Percentiles rank a stretch among this genome's conserved stretches.
These are phyloP conservation scores for Acromyrmex echinatior DNA, from an alignment of 1,140 invertebrate genomes.

Conservation along the genomic window DNA sequence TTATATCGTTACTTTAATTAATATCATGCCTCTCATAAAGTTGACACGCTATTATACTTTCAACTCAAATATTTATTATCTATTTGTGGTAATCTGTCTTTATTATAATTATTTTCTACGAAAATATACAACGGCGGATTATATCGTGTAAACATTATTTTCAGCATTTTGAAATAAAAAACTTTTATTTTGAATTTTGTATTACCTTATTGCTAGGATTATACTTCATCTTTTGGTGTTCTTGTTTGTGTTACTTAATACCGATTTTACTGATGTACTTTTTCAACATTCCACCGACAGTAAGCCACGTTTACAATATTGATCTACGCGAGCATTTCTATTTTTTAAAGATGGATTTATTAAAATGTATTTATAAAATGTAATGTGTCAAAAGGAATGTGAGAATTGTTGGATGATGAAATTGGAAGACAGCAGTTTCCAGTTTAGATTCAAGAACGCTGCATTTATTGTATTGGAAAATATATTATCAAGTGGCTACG, in stretches of 20 bases:
- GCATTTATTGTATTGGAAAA: constrained; percentile 82
- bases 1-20: constrained; percentile 73
- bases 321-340: not conserved
- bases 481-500: constrained; percentile 80
- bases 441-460: constrained; percentile 75
- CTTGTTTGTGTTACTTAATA: constrained; percentile 81
- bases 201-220: constrained; percentile 76
- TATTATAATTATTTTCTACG: not conserved
- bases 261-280: constrained; percentile 75
- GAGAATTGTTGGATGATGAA: constrained; percentile 77
- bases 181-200: constrained; percentile 76
- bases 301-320: constrained; percentile 24
- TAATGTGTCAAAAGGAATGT: constrained; percentile 75
- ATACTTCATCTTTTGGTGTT: constrained; percentile 82
- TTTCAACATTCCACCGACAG: constrained; percentile 50
- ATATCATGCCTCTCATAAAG: constrained; percentile 83
- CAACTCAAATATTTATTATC: constrained; percentile 70
- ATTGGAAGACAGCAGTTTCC: constrained; percentile 56
- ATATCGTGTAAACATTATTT: constrained; percentile 51
- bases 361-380: not conserved
- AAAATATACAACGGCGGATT: not conserved
- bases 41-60: constrained; percentile 79
- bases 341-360: constrained; percentile 10
- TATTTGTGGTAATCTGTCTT: constrained; percentile 77
- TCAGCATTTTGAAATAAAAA: constrained; percentile 78